Conservation (phyloP, 2,797 vertebrate genomes). For the Sandelia bainsii region DNA sequence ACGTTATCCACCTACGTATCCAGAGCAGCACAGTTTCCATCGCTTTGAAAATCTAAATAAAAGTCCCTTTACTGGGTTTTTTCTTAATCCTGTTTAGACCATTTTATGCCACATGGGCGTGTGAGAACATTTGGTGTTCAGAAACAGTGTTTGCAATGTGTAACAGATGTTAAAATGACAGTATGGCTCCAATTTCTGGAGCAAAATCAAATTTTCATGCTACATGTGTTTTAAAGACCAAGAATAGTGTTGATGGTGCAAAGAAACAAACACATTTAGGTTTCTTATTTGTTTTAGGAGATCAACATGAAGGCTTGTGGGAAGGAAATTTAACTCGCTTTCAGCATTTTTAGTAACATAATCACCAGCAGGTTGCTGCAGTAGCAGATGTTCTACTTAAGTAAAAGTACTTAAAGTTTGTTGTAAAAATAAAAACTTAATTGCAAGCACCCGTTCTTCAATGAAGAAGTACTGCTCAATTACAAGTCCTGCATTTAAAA, state of each 20-base stretch:
- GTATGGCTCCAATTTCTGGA: neutral
- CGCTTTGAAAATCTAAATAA: constrained; percentile 40
- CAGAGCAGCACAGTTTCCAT: constrained; percentile 23
- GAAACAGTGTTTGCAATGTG: neutral
- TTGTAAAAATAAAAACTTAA: too few species aligned
- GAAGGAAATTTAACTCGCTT: too few species aligned
- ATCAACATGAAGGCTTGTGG: neutral
- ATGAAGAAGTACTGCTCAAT: too few species aligned
- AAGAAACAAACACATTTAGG: neutral
- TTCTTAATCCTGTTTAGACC: constrained; percentile 33
- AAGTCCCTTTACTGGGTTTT: constrained; percentile 41
- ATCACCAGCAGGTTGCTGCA: too few species aligned
- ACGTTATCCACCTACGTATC: constrained; percentile 35
- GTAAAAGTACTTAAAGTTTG: too few species aligned
- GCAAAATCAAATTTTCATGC: neutral
- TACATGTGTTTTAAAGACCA: neutral
- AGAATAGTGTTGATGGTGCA: neutral
- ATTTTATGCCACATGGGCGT: constrained; percentile 23
- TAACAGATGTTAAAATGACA: constrained; percentile 14
- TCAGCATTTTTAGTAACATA: too few species aligned
- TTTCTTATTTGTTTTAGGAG: neutral
- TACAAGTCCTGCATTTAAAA: too few species aligned
- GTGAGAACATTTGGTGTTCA: neutral
- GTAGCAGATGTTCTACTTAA: too few species aligned
- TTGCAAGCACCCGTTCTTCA: too few species aligned